Evolutionary conservation across 2,113 vertebrate species (phyloP).

Genomic region (Paramisgurnus dabryanus): DNA sequence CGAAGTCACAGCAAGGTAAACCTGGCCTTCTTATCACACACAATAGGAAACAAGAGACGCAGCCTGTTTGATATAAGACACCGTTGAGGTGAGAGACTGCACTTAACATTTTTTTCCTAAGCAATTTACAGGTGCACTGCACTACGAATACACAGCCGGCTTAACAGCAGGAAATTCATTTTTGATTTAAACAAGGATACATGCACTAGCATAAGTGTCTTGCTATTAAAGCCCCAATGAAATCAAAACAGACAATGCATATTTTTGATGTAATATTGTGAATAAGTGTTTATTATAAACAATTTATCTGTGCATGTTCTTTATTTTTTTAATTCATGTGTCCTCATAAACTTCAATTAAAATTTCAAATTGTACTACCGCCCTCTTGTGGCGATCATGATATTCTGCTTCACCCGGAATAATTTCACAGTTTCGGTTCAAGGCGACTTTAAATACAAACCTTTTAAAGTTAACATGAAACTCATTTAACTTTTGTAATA

Average conservation of each 20-base stretch:
- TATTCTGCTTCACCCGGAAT: too few species aligned
- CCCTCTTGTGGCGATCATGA: too few species aligned
- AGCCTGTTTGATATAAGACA: constrained; percentile 3
- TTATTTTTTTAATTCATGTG: too few species aligned
- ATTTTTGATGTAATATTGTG: too few species aligned
- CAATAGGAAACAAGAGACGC: constrained; percentile 5
- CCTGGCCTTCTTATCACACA: constrained; percentile 1
- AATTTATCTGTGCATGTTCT: too few species aligned
- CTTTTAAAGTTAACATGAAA: constrained; percentile 13
- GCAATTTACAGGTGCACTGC: neutral
- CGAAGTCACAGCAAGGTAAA: constrained; percentile 12
- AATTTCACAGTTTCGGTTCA: too few species aligned
- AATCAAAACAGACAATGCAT: too few species aligned
- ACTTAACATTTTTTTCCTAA: neutral
- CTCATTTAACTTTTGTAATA: neutral
- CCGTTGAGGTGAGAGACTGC: constrained; percentile 1
- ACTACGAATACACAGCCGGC: neutral
- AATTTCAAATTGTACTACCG: too few species aligned
- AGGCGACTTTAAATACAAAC: neutral
- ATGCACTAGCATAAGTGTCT: too few species aligned
- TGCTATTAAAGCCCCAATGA: too few species aligned
- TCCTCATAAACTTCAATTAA: too few species aligned
- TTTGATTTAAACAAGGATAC: neutral
- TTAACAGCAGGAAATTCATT: neutral
- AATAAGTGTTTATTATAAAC: too few species aligned